Conservation (phyloP, 2,888 invertebrate genomes). For the Chironomus tentans region DNA sequence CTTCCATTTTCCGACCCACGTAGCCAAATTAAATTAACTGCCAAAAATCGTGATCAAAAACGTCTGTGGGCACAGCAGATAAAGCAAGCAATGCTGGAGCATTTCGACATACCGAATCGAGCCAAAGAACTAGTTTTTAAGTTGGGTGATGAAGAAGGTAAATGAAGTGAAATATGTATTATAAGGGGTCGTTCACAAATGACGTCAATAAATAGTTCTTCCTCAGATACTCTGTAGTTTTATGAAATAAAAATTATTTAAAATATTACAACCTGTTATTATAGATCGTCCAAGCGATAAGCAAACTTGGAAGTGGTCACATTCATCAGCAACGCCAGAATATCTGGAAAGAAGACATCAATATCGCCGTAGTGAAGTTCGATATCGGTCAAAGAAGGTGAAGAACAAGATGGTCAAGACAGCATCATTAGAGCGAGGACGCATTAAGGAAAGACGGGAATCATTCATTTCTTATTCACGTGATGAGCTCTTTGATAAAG, state of each 20-base stretch:
- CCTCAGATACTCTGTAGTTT: too few relatives aligned
- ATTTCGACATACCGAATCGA: slow-evolving; percentile 91
- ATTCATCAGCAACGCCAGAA: slow-evolving; percentile 67
- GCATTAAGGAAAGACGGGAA: slow-evolving; percentile 14
- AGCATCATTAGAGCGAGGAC: slow-evolving; percentile 23
- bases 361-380: slow-evolving; percentile 52
- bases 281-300: slow-evolving; percentile 41
- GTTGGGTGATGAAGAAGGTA: slow-evolving; percentile 49
- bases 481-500: slow-evolving; percentile 19
- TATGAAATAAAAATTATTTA: too few relatives aligned
- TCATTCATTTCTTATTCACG: slow-evolving; percentile 24
- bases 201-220: not conserved
- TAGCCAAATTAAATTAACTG: slow-evolving; percentile 66
- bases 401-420: slow-evolving; percentile 32
- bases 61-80: slow-evolving; percentile 43
- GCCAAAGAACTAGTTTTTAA: slow-evolving; percentile 81
- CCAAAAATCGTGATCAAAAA: slow-evolving; percentile 43
- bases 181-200: too few relatives aligned
- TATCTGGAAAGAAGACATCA: slow-evolving; percentile 79
- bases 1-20: slow-evolving; percentile 93
- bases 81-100: slow-evolving; percentile 80
- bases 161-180: too few relatives aligned
- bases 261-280: slow-evolving; percentile 10
- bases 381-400: slow-evolving; percentile 39
- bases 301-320: slow-evolving; percentile 42